phyloP scores from a whole-genome alignment of 2,888 invertebrate species.

The Pyrrhosoma nymphula region DNA sequence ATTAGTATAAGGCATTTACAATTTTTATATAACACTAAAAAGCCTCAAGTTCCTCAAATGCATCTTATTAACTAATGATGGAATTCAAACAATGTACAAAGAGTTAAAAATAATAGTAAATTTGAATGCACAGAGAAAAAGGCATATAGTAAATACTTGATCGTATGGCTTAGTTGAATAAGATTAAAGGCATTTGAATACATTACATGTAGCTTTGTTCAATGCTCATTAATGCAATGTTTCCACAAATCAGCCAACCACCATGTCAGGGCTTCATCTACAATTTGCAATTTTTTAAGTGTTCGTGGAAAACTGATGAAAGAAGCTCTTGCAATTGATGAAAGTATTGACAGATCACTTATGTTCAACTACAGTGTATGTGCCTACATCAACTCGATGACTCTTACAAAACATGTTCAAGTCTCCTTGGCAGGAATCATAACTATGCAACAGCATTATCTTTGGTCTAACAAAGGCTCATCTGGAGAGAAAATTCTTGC shows the following conservation, averaged over 20 bases:
- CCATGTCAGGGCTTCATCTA: slow-evolving; percentile 3
- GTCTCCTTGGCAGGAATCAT: slow-evolving; percentile 53
- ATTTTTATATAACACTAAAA: slow-evolving; percentile 19
- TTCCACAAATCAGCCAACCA: slow-evolving; percentile 3
- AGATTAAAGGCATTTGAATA: slow-evolving; percentile 24
- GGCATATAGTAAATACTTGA: slow-evolving; percentile 45
- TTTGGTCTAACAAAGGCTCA: slow-evolving; percentile 57
- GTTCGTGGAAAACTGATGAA: not conserved
- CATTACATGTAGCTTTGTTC: slow-evolving; percentile 42
- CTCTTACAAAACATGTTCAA: slow-evolving; percentile 53
- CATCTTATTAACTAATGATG: slow-evolving; percentile 39
- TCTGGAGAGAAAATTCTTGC: not conserved
- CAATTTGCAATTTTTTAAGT: slow-evolving; percentile 28
- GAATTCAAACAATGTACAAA: slow-evolving; percentile 40
- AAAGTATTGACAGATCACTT: slow-evolving; percentile 41
- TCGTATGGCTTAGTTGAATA: slow-evolving; percentile 37
- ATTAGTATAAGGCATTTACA: slow-evolving; percentile 59
- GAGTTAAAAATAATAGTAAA: slow-evolving; percentile 49
- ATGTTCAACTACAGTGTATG: slow-evolving; percentile 29
- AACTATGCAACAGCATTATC: slow-evolving; percentile 50
- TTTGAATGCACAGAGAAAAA: slow-evolving; percentile 45
- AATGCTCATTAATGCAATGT: slow-evolving; percentile 32
- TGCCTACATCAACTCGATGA: slow-evolving; percentile 47
- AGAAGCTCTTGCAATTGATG: slow-evolving; percentile 35
- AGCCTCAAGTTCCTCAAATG: slow-evolving; percentile 54